A percentile compares a stretch with the other conserved stretches of the same genome.
Evolutionary conservation across 2,797 vertebrate species (phyloP).

Genomic region (Toxotes lorentzi): DNA sequence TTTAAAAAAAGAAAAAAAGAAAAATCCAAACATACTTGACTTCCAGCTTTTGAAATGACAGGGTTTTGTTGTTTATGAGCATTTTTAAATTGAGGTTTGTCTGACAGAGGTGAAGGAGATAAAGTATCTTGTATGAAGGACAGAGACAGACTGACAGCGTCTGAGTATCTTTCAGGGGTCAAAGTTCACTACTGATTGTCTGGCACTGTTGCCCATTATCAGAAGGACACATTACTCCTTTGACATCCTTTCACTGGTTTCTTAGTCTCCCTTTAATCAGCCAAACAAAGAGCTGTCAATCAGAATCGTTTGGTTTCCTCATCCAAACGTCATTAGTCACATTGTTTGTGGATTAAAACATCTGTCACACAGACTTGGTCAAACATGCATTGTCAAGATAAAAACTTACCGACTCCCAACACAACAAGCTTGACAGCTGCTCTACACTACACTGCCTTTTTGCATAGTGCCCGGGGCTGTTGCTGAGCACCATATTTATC

Average conservation of each 20-base stretch:
- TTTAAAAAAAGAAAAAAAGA: too few relatives aligned
- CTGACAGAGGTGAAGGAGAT: constrained; percentile 55
- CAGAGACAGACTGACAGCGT: background rate
- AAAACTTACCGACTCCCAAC: background rate
- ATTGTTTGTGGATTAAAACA: background rate
- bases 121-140: background rate
- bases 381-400: background rate
- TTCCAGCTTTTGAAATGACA: too few relatives aligned
- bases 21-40: too few relatives aligned
- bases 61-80: too few relatives aligned
- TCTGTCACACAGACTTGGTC: background rate
- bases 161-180: constrained; percentile 16
- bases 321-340: background rate
- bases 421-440: constrained; percentile 11
- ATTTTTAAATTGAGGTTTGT: constrained; percentile 30
- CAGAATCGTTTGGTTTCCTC: background rate
- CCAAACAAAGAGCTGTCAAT: constrained; percentile 18
- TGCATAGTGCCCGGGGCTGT: background rate
- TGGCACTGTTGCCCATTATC: background rate
- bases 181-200: constrained; percentile 49
- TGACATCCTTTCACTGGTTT: constrained; percentile 3
- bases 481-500: constrained; percentile 29
- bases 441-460: background rate
- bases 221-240: background rate
- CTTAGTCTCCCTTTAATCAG: constrained; percentile 25